These are phyloP conservation scores for Campoplex capitator DNA, from an alignment of 2,888 invertebrate genomes.

Conservation along the genomic window DNA sequence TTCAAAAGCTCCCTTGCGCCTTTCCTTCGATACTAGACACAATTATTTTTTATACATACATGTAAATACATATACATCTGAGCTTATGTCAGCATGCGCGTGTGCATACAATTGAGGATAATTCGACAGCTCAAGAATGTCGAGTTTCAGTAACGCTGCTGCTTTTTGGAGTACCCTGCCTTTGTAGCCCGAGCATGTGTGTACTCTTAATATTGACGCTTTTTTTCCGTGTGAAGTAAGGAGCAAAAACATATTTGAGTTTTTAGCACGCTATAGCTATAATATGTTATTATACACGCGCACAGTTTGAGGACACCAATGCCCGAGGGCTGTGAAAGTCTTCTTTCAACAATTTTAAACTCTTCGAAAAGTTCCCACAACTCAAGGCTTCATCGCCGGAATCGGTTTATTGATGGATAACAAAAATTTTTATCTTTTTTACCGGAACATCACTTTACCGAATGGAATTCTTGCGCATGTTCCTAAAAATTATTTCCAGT, in stretches of 20 bases:
- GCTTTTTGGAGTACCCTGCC: slow-evolving; percentile 36
- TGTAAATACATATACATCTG: neutral
- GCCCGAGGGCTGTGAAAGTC: slow-evolving; percentile 59
- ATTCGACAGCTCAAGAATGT: slow-evolving; percentile 54
- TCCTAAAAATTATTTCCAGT: neutral
- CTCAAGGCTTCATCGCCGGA: slow-evolving; percentile 38
- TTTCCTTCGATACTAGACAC: slow-evolving; percentile 16
- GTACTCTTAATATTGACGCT: slow-evolving; percentile 62
- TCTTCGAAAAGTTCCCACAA: slow-evolving; percentile 34
- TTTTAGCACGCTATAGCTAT: neutral
- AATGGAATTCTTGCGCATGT: neutral
- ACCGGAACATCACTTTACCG: neutral
- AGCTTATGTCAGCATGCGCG: neutral
- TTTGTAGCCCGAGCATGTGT: slow-evolving; percentile 44
- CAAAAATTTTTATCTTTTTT: neutral
- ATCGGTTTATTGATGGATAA: slow-evolving; percentile 28
- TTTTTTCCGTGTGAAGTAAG: slow-evolving; percentile 32
- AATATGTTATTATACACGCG: neutral
- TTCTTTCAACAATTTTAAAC: slow-evolving; percentile 20
- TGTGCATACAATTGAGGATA: slow-evolving; percentile 24
- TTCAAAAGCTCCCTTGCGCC: slow-evolving; percentile 27
- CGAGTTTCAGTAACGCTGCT: slow-evolving; percentile 27
- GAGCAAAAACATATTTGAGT: slow-evolving; percentile 49
- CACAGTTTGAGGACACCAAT: neutral
- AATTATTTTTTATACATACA: neutral